A percentile compares a stretch with the other conserved stretches of the same genome.
Evolutionary conservation across 1,140 invertebrate species (phyloP).

Genomic region (Drosophila repletoides): DNA sequence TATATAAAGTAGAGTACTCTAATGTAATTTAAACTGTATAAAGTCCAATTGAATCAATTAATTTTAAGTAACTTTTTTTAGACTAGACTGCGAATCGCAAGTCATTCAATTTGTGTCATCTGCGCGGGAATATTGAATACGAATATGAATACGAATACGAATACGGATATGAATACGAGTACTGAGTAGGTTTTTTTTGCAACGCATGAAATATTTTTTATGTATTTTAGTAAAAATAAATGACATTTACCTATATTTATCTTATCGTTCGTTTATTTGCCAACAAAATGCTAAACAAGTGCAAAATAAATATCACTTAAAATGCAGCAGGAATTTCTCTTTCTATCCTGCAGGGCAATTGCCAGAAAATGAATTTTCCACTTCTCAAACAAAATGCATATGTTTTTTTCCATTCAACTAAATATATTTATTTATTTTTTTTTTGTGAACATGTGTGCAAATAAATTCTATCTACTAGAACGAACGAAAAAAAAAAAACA

Average conservation of each 20-base stretch:
- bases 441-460: constrained; percentile 76
- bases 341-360: constrained; percentile 43
- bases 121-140: neutral
- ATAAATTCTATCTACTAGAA: constrained; percentile 64
- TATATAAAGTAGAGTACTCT: constrained; percentile 12
- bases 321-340: constrained; percentile 23
- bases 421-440: constrained; percentile 50
- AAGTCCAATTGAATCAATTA: constrained; percentile 27
- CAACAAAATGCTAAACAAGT: constrained; percentile 62
- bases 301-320: constrained; percentile 61
- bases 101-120: constrained; percentile 72
- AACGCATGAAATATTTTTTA: constrained; percentile 30
- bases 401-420: constrained; percentile 56
- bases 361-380: constrained; percentile 38
- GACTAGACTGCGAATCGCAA: constrained; percentile 38
- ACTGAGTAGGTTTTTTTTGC: constrained; percentile 11
- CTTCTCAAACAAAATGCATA: constrained; percentile 62
- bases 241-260: constrained; percentile 63
- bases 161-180: neutral
- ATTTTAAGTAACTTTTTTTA: constrained; percentile 19
- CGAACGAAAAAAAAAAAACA: constrained; percentile 38
- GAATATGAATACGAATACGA: neutral
- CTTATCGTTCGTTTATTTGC: constrained; percentile 73
- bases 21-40: constrained; percentile 37
- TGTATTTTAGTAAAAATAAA: constrained; percentile 54